These are phyloP conservation scores for Esperia sulphurella DNA, from an alignment of 2,888 invertebrate genomes.

Conservation along the genomic window DNA sequence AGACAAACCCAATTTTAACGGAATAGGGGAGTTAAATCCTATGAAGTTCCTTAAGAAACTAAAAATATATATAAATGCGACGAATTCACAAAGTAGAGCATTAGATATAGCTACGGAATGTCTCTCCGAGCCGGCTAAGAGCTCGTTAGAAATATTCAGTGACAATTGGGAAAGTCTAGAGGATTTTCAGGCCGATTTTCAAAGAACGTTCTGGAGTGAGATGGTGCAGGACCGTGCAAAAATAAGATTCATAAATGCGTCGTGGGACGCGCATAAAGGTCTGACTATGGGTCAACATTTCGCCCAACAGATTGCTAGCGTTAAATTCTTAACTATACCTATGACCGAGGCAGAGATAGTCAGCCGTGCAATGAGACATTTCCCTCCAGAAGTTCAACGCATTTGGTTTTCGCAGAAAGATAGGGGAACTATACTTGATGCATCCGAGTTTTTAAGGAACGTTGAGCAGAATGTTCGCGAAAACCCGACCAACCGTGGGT, in stretches of 20 bases:
- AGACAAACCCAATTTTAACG: neutral
- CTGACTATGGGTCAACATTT: constrained; percentile 1
- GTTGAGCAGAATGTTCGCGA: neutral
- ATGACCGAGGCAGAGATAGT: neutral
- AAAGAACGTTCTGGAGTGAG: neutral
- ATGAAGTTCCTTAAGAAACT: neutral
- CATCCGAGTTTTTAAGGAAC: neutral
- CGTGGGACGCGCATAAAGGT: neutral
- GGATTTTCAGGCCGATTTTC: neutral
- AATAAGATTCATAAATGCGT: neutral
- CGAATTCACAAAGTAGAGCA: neutral
- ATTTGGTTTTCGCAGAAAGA: constrained; percentile 1
- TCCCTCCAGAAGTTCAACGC: neutral
- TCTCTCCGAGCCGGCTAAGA: neutral
- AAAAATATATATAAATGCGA: neutral
- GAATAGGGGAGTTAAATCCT: neutral
- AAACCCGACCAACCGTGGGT: neutral
- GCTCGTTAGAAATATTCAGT: neutral
- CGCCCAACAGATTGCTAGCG: neutral
- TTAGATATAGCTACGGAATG: neutral
- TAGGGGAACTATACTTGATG: neutral
- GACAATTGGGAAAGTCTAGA: neutral
- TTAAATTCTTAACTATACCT: neutral
- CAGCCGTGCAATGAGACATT: constrained; percentile 1
- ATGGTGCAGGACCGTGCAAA: neutral